These are phyloP conservation scores for Cariama cristata DNA, from an alignment of 2,113 vertebrate genomes.

Conservation along the genomic window DNA sequence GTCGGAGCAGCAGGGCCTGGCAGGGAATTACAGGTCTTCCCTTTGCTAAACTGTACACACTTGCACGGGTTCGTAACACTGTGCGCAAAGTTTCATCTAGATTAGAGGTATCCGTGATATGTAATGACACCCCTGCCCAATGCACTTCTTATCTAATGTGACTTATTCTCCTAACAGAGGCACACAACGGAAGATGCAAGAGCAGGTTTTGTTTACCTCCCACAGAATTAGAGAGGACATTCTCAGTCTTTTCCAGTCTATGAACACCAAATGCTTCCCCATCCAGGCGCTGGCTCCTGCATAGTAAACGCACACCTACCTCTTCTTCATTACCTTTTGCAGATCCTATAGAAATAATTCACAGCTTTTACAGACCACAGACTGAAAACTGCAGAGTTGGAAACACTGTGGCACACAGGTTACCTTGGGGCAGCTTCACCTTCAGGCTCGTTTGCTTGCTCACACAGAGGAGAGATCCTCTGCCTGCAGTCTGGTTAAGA, in stretches of 20 bases:
- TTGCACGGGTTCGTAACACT: neutral
- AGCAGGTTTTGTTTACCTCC: neutral
- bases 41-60: neutral
- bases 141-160: neutral
- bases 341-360: neutral
- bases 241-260: neutral
- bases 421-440: neutral
- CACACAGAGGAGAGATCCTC: neutral
- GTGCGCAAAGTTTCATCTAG: rapidly evolving
- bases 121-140: slow-evolving; percentile 21
- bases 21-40: neutral
- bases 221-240: neutral
- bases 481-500: neutral
- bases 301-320: rapidly evolving
- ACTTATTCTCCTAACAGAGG: neutral
- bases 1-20: neutral
- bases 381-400: neutral
- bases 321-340: neutral
- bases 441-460: neutral
- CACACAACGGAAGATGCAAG: neutral
- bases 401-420: neutral
- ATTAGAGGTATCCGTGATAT: neutral
- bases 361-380: neutral
- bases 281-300: neutral
- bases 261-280: neutral